Evolutionary conservation across 2,888 invertebrate genomes (phyloP).

Genomic region (Ormia ochracea): DNA sequence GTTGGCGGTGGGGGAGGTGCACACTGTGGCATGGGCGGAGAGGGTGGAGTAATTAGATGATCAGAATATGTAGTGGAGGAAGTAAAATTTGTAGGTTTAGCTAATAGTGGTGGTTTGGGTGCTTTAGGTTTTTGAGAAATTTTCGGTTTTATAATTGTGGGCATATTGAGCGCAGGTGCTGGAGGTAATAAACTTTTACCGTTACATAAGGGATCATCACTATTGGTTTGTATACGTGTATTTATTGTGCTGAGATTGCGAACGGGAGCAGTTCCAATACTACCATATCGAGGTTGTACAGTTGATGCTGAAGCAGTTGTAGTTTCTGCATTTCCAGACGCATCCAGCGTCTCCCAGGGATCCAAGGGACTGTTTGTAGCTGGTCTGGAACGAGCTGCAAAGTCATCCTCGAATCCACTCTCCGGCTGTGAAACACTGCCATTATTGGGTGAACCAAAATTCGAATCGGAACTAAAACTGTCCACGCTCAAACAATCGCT

Average conservation of each 20-base stretch:
- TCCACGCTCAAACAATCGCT: conserved; percentile 86
- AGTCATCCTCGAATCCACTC: conserved; percentile 90
- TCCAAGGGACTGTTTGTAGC: conserved; percentile 74
- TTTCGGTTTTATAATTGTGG: conserved; percentile 83
- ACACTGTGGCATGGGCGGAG: conserved; percentile 87
- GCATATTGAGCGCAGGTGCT: conserved; percentile 78
- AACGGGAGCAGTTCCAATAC: conserved; percentile 75
- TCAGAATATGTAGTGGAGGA: conserved; percentile 69
- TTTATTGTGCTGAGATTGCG: conserved; percentile 69
- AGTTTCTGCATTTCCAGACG: conserved; percentile 45
- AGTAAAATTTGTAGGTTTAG: conserved; percentile 42
- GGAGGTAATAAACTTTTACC: conserved; percentile 77
- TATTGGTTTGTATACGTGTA: conserved; percentile 75
- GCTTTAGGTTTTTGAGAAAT: conserved; percentile 76
- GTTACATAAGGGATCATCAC: conserved; percentile 80
- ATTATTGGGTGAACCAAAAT: conserved; percentile 78
- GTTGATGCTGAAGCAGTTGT: conserved; percentile 65
- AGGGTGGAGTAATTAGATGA: conserved; percentile 75
- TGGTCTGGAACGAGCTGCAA: conserved; percentile 78
- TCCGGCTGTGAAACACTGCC: conserved; percentile 85
- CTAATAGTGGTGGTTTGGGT: conserved; percentile 70
- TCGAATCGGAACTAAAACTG: conserved; percentile 86
- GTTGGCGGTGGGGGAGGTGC: conserved; percentile 88
- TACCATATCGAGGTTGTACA: conserved; percentile 51
- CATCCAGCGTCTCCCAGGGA: conserved; percentile 75